A percentile compares a stretch with the other conserved stretches of the same genome.
phyloP scores from a whole-genome alignment of 1,140 invertebrate genomes.

The Lasioglossum baleicum region DNA sequence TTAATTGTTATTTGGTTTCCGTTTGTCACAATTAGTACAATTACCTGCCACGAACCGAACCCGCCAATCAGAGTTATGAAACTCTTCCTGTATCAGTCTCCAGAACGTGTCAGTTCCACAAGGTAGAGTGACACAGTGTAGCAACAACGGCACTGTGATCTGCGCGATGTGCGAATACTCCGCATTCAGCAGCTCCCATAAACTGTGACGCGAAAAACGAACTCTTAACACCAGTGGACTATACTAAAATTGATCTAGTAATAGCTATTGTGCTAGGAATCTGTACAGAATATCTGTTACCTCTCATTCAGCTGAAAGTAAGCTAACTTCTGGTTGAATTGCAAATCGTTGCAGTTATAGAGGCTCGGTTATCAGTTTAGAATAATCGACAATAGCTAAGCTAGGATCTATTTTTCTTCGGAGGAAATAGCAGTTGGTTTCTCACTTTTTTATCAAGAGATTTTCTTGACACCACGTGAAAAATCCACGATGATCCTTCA shows the following conservation, averaged over 20 bases:
- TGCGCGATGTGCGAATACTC: slow-evolving; percentile 96
- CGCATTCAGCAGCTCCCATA: slow-evolving; percentile 96
- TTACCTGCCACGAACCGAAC: slow-evolving; percentile 93
- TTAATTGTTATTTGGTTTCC: too few relatives aligned
- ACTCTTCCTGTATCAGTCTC: slow-evolving; percentile 95
- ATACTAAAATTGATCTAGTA: not conserved
- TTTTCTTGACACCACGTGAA: slow-evolving; percentile 99
- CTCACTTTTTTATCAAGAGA: slow-evolving; percentile 95
- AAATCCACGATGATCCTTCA: slow-evolving; percentile 95
- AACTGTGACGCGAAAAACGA: slow-evolving; percentile 79
- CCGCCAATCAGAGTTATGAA: slow-evolving; percentile 94
- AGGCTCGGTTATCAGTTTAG: too few relatives aligned
- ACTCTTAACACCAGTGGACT: not conserved
- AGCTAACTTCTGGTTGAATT: too few relatives aligned
- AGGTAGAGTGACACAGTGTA: slow-evolving; percentile 96
- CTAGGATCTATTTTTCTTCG: not conserved
- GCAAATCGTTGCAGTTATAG: too few relatives aligned
- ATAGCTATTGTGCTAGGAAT: not conserved
- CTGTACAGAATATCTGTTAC: not conserved
- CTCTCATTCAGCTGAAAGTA: not conserved
- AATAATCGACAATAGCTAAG: too few relatives aligned
- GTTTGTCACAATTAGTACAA: not conserved
- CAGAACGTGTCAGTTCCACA: slow-evolving; percentile 97
- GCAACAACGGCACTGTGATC: slow-evolving; percentile 92
- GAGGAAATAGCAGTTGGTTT: slow-evolving; percentile 27